phyloP scores from a whole-genome alignment of 2,113 vertebrate genomes.

The Chaetodon trifascialis region DNA sequence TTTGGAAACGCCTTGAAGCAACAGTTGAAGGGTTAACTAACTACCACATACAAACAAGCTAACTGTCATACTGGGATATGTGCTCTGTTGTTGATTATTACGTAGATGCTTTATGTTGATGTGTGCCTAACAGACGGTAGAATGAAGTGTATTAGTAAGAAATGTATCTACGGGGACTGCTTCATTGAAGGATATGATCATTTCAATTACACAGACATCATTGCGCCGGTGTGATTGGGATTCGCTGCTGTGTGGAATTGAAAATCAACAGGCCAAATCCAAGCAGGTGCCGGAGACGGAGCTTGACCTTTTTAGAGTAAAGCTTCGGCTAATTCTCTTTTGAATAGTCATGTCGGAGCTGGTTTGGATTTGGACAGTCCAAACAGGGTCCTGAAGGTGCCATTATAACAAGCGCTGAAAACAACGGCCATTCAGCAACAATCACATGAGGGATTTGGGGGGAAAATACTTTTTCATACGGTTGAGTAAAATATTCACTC shows the following conservation, averaged over 20 bases:
- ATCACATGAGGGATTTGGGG: not conserved
- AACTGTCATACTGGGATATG: slow-evolving; percentile 19
- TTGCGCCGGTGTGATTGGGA: slow-evolving; percentile 72
- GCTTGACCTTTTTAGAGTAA: slow-evolving; percentile 37
- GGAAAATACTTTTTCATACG: not conserved
- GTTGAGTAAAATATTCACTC: not conserved
- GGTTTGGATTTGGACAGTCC: slow-evolving; percentile 2
- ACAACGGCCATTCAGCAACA: not conserved
- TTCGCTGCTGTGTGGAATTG: slow-evolving; percentile 66
- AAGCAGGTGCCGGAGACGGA: slow-evolving; percentile 52
- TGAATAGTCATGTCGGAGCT: slow-evolving; percentile 10
- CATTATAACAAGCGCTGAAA: not conserved
- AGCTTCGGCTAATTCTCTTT: slow-evolving; percentile 31
- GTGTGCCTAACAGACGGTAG: slow-evolving; percentile 61
- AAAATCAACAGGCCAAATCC: slow-evolving; percentile 59
- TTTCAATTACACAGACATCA: slow-evolving; percentile 73
- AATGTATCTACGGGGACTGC: slow-evolving; percentile 62
- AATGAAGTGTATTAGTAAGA: slow-evolving; percentile 63
- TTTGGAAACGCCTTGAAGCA: slow-evolving; percentile 24
- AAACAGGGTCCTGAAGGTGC: not conserved
- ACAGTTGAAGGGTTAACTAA: slow-evolving; percentile 21
- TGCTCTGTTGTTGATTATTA: slow-evolving; percentile 44
- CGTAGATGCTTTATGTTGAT: slow-evolving; percentile 16
- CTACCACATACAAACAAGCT: slow-evolving; percentile 21
- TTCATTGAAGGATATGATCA: slow-evolving; percentile 72